Evolutionary conservation across 2,113 vertebrate species (phyloP).

Genomic region (Glaucomys volans): DNA sequence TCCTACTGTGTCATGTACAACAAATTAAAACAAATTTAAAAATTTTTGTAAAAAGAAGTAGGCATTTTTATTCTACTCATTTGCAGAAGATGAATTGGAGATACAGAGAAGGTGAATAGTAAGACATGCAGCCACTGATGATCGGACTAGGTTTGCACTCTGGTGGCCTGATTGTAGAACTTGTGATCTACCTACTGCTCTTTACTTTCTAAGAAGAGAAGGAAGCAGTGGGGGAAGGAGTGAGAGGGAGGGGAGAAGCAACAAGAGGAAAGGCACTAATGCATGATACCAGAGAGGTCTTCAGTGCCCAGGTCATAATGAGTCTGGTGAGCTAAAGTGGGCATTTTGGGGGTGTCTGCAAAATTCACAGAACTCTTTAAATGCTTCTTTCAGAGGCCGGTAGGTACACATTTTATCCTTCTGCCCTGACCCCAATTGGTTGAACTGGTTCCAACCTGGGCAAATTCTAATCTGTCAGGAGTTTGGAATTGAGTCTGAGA

Average conservation of each 20-base stretch:
- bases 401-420: too few species aligned
- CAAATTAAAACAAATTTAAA: too few species aligned
- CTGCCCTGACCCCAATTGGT: background rate
- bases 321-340: background rate
- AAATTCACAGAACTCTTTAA: background rate
- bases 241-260: background rate
- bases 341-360: background rate
- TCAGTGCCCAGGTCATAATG: background rate
- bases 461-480: background rate
- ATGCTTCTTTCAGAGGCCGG: background rate
- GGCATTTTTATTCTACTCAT: background rate
- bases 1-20: too few species aligned
- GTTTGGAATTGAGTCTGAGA: background rate
- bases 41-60: too few species aligned
- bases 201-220: background rate
- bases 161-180: background rate
- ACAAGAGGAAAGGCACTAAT: background rate
- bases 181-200: background rate
- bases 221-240: background rate
- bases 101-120: background rate
- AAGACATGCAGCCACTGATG: background rate
- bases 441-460: background rate
- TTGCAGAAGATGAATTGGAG: background rate
- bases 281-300: background rate
- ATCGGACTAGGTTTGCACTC: background rate